phyloP scores from a whole-genome alignment of 1,140 invertebrate genomes.

The Conus betulinus region DNA sequence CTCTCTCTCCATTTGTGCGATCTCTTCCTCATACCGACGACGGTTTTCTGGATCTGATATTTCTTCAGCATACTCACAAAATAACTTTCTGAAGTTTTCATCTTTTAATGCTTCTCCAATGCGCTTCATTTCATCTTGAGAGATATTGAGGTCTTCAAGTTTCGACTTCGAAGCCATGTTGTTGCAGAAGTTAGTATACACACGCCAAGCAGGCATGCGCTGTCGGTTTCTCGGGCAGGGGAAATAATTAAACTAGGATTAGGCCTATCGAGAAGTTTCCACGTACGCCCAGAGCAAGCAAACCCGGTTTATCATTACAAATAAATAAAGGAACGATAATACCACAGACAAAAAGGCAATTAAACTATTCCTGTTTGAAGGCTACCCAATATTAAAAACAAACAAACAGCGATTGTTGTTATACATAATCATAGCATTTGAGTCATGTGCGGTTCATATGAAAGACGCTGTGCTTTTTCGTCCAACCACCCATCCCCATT shows the following conservation, averaged over 20 bases:
- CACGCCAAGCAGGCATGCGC: slow-evolving; percentile 30
- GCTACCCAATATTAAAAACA: too few relatives aligned
- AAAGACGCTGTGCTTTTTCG: too few relatives aligned
- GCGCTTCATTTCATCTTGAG: slow-evolving; percentile 85
- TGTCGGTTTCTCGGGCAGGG: slow-evolving; percentile 7
- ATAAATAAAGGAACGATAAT: too few relatives aligned
- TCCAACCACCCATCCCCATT: too few relatives aligned
- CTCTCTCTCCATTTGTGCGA: slow-evolving; percentile 89
- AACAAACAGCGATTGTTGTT: too few relatives aligned
- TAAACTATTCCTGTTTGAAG: too few relatives aligned
- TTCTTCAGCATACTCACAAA: slow-evolving; percentile 92
- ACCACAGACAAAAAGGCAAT: too few relatives aligned
- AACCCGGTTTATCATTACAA: too few relatives aligned
- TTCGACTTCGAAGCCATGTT: slow-evolving; percentile 64
- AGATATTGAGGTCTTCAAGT: slow-evolving; percentile 85
- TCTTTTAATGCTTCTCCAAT: slow-evolving; percentile 89
- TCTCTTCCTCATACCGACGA: slow-evolving; percentile 88
- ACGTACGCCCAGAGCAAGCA: too few relatives aligned
- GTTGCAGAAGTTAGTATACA: slow-evolving; percentile 42
- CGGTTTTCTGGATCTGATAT: slow-evolving; percentile 90
- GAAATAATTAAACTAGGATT: background rate
- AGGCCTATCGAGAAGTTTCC: too few relatives aligned
- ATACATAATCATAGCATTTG: too few relatives aligned
- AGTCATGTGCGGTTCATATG: too few relatives aligned
- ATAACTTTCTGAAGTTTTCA: slow-evolving; percentile 90